phyloP scores from a whole-genome alignment of 2,113 vertebrate genomes.

The Panthera uncia region DNA sequence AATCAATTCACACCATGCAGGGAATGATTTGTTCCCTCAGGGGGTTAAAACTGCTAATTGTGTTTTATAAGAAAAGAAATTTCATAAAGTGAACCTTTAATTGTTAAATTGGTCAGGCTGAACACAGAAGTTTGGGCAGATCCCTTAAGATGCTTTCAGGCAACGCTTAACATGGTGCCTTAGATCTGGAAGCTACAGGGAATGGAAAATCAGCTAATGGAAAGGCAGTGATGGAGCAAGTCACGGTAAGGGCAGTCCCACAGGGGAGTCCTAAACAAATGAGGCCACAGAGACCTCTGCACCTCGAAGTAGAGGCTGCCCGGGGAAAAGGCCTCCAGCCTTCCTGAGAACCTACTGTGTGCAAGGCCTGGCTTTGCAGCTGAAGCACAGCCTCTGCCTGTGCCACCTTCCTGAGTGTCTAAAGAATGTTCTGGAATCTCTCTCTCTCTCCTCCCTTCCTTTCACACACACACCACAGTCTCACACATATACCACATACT shows the following conservation, averaged over 20 bases:
- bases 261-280: no score
- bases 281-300: neutral
- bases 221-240: neutral
- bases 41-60: conserved; percentile 61
- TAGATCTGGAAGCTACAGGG: neutral
- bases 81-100: conserved; percentile 58
- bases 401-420: neutral
- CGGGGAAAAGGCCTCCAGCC: neutral
- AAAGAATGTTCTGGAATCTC: neutral
- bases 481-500: no score
- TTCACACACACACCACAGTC: no score
- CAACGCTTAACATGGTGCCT: neutral
- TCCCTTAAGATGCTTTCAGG: conserved; percentile 14
- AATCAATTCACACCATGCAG: conserved; percentile 20
- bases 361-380: neutral
- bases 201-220: neutral
- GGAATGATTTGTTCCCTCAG: conserved; percentile 48
- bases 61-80: conserved; percentile 62
- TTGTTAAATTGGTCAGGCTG: conserved; percentile 65
- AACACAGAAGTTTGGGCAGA: conserved; percentile 23
- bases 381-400: neutral
- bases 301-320: neutral
- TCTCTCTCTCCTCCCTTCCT: neutral
- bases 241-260: neutral
- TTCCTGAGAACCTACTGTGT: neutral